These are phyloP conservation scores for Clarias magur DNA, from an alignment of 2,113 vertebrate species.

Conservation along the genomic window DNA sequence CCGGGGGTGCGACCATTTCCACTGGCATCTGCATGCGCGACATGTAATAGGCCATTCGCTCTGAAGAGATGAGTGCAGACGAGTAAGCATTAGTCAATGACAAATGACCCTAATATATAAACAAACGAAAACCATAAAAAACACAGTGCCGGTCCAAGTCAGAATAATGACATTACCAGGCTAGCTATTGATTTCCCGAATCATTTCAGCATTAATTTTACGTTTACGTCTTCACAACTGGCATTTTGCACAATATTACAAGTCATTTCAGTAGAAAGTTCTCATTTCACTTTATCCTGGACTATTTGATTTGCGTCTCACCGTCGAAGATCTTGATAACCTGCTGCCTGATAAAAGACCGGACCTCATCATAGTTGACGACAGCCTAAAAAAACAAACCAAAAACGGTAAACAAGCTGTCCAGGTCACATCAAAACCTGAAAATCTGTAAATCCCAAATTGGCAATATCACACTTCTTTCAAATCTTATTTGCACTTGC, in stretches of 20 bases:
- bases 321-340: slow-evolving; percentile 94
- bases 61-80: slow-evolving; percentile 68
- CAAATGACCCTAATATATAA: background rate
- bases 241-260: background rate
- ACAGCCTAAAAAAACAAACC: slow-evolving; percentile 74
- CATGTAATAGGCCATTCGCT: slow-evolving; percentile 93
- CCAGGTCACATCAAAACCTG: background rate
- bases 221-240: background rate
- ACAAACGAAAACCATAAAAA: background rate
- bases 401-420: background rate
- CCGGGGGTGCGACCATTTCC: slow-evolving; percentile 83
- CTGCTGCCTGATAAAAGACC: slow-evolving; percentile 91
- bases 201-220: background rate
- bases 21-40: slow-evolving; percentile 86
- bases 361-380: slow-evolving; percentile 94
- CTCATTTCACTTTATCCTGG: background rate
- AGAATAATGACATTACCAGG: background rate
- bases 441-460: background rate
- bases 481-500: too few species aligned
- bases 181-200: background rate
- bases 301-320: slow-evolving; percentile 58
- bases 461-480: background rate
- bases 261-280: background rate
- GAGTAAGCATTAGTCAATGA: slow-evolving; percentile 18
- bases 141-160: background rate